A percentile compares a stretch with the other conserved stretches of the same genome.
These are phyloP conservation scores for Pseudochromis fuscus DNA, from an alignment of 2,797 vertebrate genomes.

Conservation along the genomic window DNA sequence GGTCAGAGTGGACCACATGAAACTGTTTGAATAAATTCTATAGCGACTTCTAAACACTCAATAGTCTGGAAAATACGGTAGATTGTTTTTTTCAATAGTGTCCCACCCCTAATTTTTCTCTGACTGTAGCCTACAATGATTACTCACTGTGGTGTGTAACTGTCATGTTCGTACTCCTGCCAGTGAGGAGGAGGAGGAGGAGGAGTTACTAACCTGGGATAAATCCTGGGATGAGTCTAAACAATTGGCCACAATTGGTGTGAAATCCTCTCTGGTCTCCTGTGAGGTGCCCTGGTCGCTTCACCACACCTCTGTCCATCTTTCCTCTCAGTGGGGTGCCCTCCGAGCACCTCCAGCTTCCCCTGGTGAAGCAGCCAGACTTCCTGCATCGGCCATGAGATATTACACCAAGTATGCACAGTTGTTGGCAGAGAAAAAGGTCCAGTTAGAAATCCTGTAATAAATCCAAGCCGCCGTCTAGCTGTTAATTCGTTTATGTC, in stretches of 20 bases:
- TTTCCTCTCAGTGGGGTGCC: slow-evolving; percentile 77
- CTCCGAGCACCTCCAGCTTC: slow-evolving; percentile 75
- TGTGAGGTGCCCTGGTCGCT: slow-evolving; percentile 72
- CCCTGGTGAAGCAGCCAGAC: slow-evolving; percentile 79
- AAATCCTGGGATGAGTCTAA: slow-evolving; percentile 55
- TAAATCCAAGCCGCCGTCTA: slow-evolving; percentile 51
- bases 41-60: no score
- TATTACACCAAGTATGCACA: slow-evolving; percentile 41
- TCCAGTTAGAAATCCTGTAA: slow-evolving; percentile 39
- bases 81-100: no score
- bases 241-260: slow-evolving; percentile 82
- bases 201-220: slow-evolving; percentile 50
- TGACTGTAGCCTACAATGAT: slow-evolving; percentile 19
- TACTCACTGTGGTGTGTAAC: neutral
- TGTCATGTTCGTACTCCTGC: slow-evolving; percentile 36
- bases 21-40: no score
- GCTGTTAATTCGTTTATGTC: slow-evolving; percentile 67
- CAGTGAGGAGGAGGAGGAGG: slow-evolving; percentile 62
- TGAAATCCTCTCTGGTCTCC: slow-evolving; percentile 84
- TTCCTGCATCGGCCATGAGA: slow-evolving; percentile 81
- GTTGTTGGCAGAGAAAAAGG: slow-evolving; percentile 50
- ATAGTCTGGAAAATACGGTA: no score
- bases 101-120: no score
- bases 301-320: slow-evolving; percentile 75
- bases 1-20: no score